phyloP scores from a whole-genome alignment of 2,113 vertebrate species.

The Pseudorectes ferrugineus region DNA sequence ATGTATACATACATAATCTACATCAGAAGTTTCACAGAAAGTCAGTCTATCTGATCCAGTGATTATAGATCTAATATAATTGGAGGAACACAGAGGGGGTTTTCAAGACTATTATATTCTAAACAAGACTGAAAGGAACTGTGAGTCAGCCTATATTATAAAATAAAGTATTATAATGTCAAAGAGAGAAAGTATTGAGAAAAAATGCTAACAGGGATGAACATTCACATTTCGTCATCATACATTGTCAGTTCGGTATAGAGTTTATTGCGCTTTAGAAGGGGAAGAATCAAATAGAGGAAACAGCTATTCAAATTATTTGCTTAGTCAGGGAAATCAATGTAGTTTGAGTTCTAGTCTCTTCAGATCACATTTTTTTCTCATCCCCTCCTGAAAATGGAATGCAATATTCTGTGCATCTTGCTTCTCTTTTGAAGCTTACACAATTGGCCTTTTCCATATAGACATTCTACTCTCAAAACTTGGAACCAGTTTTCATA shows the following conservation, averaged over 20 bases:
- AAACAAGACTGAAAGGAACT: not conserved
- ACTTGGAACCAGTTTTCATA: not conserved
- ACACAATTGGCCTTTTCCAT: not conserved
- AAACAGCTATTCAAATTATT: not conserved
- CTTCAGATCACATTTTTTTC: not conserved
- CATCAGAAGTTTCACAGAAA: not conserved
- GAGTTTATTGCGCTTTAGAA: not conserved
- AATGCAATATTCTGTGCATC: not conserved
- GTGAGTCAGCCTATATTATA: not conserved
- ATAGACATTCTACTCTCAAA: not conserved
- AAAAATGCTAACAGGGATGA: not conserved
- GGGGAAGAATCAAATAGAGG: not conserved
- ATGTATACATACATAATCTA: not conserved
- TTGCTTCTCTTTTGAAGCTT: not conserved
- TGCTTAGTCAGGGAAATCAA: not conserved
- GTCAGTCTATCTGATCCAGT: not conserved
- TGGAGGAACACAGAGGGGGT: not conserved
- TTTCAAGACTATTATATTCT: not conserved
- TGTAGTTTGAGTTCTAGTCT: not conserved
- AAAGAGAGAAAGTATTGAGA: not conserved
- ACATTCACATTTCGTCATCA: not conserved
- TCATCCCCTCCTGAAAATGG: not conserved
- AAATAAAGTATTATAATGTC: not conserved
- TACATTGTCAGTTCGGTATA: no score
- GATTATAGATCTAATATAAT: not conserved